These are phyloP conservation scores for Bergia sp. DNA, from an alignment of 92 coral and sea anemone species.

Conservation along the genomic window DNA sequence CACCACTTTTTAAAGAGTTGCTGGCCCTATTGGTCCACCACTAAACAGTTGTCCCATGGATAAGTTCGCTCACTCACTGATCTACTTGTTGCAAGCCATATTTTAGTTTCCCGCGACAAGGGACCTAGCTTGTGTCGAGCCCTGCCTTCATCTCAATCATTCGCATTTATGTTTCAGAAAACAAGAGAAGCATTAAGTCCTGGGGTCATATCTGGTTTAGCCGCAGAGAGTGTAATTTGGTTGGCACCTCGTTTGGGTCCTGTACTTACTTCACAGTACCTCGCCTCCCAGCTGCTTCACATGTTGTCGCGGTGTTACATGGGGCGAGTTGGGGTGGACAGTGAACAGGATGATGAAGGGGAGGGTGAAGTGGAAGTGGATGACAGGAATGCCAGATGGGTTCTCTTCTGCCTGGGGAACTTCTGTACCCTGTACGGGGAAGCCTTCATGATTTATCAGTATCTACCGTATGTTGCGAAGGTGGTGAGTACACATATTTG, in stretches of 20 bases:
- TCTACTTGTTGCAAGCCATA: no score
- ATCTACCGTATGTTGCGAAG: slow-evolving; percentile 76
- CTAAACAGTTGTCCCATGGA: no score
- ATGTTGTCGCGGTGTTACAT: slow-evolving; percentile 90
- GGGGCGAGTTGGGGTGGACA: slow-evolving; percentile 65
- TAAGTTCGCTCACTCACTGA: no score
- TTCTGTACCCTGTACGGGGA: slow-evolving; percentile 90
- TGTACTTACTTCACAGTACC: slow-evolving; percentile 81
- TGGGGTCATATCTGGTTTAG: slow-evolving; percentile 63
- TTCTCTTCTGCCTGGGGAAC: slow-evolving; percentile 76
- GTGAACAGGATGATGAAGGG: slow-evolving; percentile 49
- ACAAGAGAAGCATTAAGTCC: slow-evolving; percentile 26
- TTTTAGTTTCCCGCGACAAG: neutral
- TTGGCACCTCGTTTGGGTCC: slow-evolving; percentile 96
- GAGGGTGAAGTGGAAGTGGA: slow-evolving; percentile 71
- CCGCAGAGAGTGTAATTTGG: slow-evolving; percentile 94
- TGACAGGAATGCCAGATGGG: slow-evolving; percentile 94
- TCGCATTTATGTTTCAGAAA: neutral
- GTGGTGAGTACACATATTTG: slow-evolving; percentile 56
- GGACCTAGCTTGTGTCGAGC: no score
- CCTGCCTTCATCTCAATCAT: neutral
- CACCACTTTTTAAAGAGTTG: no score
- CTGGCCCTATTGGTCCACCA: no score
- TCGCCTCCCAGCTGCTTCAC: slow-evolving; percentile 76
- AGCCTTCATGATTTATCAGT: slow-evolving; percentile 87